Base-by-base conservation (phyloP, 2,888 invertebrate genomes). In the Agrochola circellaris region DNA sequence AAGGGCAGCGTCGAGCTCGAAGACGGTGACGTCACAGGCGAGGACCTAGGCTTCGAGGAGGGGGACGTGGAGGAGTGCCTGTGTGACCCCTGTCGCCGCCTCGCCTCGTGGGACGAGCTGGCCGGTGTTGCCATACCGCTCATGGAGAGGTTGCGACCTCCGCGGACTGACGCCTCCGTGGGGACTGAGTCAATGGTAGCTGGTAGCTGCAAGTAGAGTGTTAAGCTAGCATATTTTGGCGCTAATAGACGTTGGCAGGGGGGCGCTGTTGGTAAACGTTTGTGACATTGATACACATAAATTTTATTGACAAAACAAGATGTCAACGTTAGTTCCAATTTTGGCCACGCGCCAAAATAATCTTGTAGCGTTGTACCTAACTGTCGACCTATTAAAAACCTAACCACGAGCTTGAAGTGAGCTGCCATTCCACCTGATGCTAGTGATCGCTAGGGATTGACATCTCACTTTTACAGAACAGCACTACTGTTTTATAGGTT, bases 81-180 rank as follows among this genome's bases (percentile, higher is more conserved):
- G 0, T 95, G 97, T 67, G 93, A 87, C 0, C 93, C 95, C 0
- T 96, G 96, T 69, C 86, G 89, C 34, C 87, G 94, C 13, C 94
- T 97, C 23, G 94, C 95, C 2, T 93, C 97, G 20, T 98, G 98
- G 98, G 98, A 98, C 92, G 98, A 98, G 89, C 97, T 98, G 89
- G 98, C 98, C 2, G 97, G 97, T 30, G 98, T 98, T 0, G 98
- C 98, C 1, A 97, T 98, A 61, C 98, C 98, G 88, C 94, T 98
- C 78, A 91, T 98, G 82, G 98, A 98, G 90, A 97, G 97, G 88
- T 95, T 98, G 48, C 97, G 97, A 4, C 96, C 96, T 3, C 89
- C 92, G 0, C 88, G 92, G 42, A 90, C 93, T 2, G 96, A 96
- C 58, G 96, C 96, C 0, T 94, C 95, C 2, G 96, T 96, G 2